Base-by-base conservation (phyloP, 2,797 vertebrate species). In the Macropus fuliginosus region DNA sequence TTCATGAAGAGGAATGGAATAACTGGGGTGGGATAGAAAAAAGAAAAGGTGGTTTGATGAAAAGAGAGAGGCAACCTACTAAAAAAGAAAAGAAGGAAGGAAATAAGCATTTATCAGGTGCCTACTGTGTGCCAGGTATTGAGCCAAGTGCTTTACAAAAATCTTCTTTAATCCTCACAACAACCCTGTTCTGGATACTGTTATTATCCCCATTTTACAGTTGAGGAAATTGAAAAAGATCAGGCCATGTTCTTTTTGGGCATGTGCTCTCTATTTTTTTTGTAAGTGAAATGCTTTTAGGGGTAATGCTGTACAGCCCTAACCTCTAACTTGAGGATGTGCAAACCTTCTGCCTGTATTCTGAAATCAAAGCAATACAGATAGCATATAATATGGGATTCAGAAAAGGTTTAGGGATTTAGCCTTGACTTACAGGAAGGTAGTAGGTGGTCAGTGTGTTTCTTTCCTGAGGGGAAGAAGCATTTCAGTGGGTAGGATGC, bases 401-500 rank as follows among this genome's bases (percentile, higher is more conserved):
- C n/a, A 93, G 95, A 56, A 96, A 96, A 81, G 52, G 27, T 50
- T 62, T 46, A 52, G 50, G 16, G 12, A 90, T 6, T 92, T 92
- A 92, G 28, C n/a, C 66, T 40, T 40, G 16, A 40, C 18, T 18
- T 90, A 29, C 46, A 91, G 62, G 54, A 94, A 29, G 31, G 9
- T 95, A 56, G 50, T 93, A 74, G 90, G 52, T 62, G 90, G 93
- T 54, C 92, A 92, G 13, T 87, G 29, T 87, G 29, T 92, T 55
- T 91, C 18, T 97, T 97, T 96, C 93, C 81, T 91, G 55, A 62
- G 52, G 40, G 95, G 31, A 66, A 56, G 40, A 1, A 55, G 52
- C 95, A 62, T 93, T 96, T 96, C 91, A 95, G 12, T 93, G 54
- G 91, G 59, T 87, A 91, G 90, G 90, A 81, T 56, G 90, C 91